Base-by-base conservation (phyloP, 2,797 vertebrate species). In the Clarias fuscus region DNA sequence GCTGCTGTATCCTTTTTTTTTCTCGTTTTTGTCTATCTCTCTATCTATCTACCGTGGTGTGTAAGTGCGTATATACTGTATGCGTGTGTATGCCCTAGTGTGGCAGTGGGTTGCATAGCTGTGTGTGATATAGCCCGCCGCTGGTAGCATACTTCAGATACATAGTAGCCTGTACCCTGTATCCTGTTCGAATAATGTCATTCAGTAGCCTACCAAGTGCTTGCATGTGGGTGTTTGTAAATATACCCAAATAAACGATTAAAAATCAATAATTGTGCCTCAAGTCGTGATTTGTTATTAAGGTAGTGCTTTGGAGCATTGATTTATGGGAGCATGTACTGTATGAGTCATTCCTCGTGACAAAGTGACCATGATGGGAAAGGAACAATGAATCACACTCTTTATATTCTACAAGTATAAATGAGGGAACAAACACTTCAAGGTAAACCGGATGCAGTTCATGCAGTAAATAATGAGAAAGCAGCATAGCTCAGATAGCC, bases 141-240 rank as follows among this genome's bases (percentile, higher is more conserved):
- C 88, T 88, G 68, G 85, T 91, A 89, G 93, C 92, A 93, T 91
- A 89, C 90, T 91, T 86, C 86, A 72, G 84, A 90, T 87, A 90
- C 92, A 91, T 89, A 87, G 89, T 93, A 92, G 91, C 93, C 90
- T 90, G 90, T 56, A 56, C 48, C 48, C 48, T 92, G 90, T 93
- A 89, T 92, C 93, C 86, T 73, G 90, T 91, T 92, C 88, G 70
- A 92, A 88, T 93, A 93, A 91, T 93, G 91, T 94, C 92, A 87
- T 92, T 94, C 93, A 91, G 77, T 78, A 64, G 87, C 86, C 90
- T 92, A 93, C 94, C 91, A 90, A 90, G 85, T 91, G 93, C 93
- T 94, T 95, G 95, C 95, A 96, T 96, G 95, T 94, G 95, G 94
- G 94, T 95, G 95, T 95, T 95, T 96, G 95, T 96, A 96, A 94